A percentile compares a stretch with the other conserved stretches of the same genome.
Evolutionary conservation across 1,140 invertebrate species (phyloP).

Genomic region (Eurosta solidaginis): DNA sequence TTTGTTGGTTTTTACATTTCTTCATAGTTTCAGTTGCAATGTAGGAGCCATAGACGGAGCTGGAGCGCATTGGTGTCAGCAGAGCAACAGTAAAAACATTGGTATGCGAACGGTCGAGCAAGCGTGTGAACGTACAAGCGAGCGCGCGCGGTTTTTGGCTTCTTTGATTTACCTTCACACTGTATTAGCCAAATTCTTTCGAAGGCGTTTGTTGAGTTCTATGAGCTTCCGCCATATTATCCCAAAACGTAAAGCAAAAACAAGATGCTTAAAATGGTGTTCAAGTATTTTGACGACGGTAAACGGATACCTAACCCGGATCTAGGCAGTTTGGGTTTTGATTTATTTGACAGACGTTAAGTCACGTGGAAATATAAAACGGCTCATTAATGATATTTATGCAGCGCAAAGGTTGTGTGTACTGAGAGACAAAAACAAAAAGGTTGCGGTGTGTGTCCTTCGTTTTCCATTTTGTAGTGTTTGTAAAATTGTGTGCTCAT

Average conservation of each 20-base stretch:
- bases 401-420: too few species aligned
- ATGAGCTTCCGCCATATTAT: background rate
- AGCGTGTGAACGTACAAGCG: background rate
- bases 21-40: background rate
- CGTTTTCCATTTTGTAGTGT: too few species aligned
- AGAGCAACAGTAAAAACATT: background rate
- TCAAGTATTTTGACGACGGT: background rate
- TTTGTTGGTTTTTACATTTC: too few species aligned
- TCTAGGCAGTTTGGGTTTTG: conserved; percentile 7
- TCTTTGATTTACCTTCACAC: background rate
- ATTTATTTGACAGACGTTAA: conserved; percentile 31
- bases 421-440: background rate
- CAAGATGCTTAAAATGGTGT: too few species aligned
- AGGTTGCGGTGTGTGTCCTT: background rate
- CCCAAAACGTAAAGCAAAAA: too few species aligned
- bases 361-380: conserved; percentile 30
- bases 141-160: conserved; percentile 11
- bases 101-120: background rate
- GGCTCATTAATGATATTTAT: conserved; percentile 30
- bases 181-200: conserved; percentile 2
- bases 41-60: background rate
- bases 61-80: conserved; percentile 10
- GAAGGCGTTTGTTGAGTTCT: too few species aligned
- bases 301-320: background rate
- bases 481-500: background rate